Conservation (phyloP, 2,797 vertebrate genomes). For the Amblyopsis hoosieri region DNA sequence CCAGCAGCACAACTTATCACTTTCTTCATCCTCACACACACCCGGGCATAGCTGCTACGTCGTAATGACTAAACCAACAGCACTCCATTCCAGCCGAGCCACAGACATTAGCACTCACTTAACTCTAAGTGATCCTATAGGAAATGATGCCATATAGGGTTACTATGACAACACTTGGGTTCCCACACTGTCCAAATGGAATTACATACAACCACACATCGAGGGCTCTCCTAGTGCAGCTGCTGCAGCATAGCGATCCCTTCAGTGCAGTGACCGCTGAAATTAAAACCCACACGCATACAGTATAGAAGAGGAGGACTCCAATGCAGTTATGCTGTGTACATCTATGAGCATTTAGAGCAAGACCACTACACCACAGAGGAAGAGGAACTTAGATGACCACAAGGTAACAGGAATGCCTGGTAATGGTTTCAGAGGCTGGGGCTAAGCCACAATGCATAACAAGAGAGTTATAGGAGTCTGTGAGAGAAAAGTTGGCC, state of each 20-base stretch:
- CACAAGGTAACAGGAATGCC: constrained; percentile 14
- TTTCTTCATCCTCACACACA: constrained; percentile 1
- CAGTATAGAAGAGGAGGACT: constrained; percentile 28
- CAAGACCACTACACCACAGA: constrained; percentile 47
- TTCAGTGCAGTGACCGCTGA: constrained; percentile 47
- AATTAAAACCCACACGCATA: constrained; percentile 34
- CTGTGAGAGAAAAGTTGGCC: neutral
- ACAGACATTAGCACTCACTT: constrained; percentile 73
- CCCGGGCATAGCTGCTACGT: constrained; percentile 21
- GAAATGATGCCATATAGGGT: constrained; percentile 61
- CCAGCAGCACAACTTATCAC: too few relatives aligned
- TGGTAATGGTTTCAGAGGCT: neutral
- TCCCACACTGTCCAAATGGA: constrained; percentile 58
- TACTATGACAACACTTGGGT: constrained; percentile 66
- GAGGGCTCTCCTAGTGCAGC: constrained; percentile 61
- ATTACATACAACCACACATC: constrained; percentile 67
- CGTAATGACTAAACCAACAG: constrained; percentile 61
- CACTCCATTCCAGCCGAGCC: constrained; percentile 55
- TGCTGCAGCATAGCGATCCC: constrained; percentile 58
- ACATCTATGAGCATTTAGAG: constrained; percentile 40
- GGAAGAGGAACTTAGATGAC: constrained; percentile 34
- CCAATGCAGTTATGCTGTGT: constrained; percentile 63
- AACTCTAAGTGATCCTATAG: constrained; percentile 72
- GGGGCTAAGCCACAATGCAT: neutral
- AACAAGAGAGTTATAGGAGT: neutral